Evolutionary conservation across 2,113 vertebrate species (phyloP).

Genomic region (Arizona elegans): DNA sequence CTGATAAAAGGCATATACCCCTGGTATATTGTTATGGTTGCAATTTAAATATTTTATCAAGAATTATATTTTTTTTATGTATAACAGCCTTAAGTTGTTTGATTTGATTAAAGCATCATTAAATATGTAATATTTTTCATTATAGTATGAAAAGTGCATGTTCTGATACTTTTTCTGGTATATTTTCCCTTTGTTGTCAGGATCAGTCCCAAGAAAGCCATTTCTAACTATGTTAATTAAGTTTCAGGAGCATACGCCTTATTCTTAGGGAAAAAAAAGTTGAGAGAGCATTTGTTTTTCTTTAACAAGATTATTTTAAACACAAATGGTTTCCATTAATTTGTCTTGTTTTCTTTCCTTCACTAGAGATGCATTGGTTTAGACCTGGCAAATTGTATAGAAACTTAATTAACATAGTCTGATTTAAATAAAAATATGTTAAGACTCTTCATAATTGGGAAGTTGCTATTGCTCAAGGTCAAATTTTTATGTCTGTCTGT

Average conservation of each 20-base stretch:
- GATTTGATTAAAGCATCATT: background rate
- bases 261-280: conserved; percentile 23
- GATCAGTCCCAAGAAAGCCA: conserved; percentile 16
- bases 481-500: conserved; percentile 42
- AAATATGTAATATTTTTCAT: background rate
- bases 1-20: too few species aligned
- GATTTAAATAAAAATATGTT: conserved; percentile 39
- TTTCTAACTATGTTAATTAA: conserved; percentile 28
- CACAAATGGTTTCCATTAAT: conserved; percentile 6
- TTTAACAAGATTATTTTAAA: conserved; percentile 34
- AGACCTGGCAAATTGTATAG: conserved; percentile 28
- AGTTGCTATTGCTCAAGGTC: conserved; percentile 48
- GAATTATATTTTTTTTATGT: conserved; percentile 6
- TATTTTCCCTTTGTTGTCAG: background rate
- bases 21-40: background rate
- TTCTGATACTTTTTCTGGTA: conserved; percentile 18
- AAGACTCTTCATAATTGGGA: conserved; percentile 42
- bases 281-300: conserved; percentile 5
- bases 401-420: conserved; percentile 40
- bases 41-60: conserved; percentile 14
- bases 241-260: conserved; percentile 9
- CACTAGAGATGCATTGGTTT: conserved; percentile 34
- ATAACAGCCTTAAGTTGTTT: background rate
- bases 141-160: background rate
- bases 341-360: conserved; percentile 36